A percentile compares a stretch with the other conserved stretches of the same genome.
phyloP scores from a whole-genome alignment of 2,888 invertebrate genomes.

The Anarsia innoxiella region DNA sequence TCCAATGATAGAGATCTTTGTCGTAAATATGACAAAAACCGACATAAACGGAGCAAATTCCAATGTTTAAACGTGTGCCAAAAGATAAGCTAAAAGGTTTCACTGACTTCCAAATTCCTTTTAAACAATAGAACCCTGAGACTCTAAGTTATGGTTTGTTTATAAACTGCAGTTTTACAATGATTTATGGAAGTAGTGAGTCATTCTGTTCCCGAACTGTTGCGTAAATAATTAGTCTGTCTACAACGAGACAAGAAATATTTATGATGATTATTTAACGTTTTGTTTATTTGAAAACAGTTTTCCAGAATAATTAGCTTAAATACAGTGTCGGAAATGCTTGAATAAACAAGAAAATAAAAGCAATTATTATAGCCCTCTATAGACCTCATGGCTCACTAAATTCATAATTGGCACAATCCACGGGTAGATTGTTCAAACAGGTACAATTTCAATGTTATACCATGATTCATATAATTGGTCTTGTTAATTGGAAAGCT shows the following conservation, averaged over 20 bases:
- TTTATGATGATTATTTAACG: constrained; percentile 1
- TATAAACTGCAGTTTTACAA: constrained; percentile 10
- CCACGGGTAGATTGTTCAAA: constrained; percentile 3
- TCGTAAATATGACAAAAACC: constrained; percentile 4
- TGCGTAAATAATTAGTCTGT: constrained; percentile 12
- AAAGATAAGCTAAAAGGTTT: constrained; percentile 33
- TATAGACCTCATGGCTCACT: too few species aligned
- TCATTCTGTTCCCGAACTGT: constrained; percentile 24
- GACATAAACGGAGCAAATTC: constrained; percentile 40
- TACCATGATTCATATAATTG: constrained; percentile 9
- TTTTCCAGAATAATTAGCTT: too few species aligned
- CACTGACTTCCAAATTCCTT: constrained; percentile 31
- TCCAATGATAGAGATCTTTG: neutral
- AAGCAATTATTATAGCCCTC: too few species aligned
- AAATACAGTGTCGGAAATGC: too few species aligned
- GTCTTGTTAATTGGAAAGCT: constrained; percentile 30
- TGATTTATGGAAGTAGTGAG: constrained; percentile 25
- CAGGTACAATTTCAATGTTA: neutral
- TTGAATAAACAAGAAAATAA: too few species aligned
- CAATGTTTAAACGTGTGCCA: constrained; percentile 26
- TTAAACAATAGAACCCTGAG: constrained; percentile 18
- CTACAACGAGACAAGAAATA: constrained; percentile 4
- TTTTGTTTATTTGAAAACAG: neutral
- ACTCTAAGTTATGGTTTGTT: constrained; percentile 13
- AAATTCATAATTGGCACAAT: too few species aligned